Percentiles rank a stretch among this genome's conserved stretches.
These are phyloP conservation scores for Siniperca scherzeri DNA, from an alignment of 2,797 vertebrate species.

Conservation along the genomic window DNA sequence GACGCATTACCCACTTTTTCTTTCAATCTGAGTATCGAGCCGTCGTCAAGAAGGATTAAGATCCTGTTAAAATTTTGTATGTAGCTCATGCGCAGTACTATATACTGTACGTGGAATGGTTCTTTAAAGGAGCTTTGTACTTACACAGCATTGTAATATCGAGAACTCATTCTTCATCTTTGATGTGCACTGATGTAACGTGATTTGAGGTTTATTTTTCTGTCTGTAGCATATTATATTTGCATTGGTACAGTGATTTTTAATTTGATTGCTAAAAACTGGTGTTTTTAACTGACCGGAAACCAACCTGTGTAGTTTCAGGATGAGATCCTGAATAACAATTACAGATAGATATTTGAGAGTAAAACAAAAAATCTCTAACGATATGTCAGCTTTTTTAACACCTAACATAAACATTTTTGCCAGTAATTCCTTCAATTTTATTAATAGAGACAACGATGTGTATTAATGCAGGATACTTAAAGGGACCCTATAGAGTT, in stretches of 20 bases:
- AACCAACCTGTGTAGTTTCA: not conserved
- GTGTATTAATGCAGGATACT: not conserved
- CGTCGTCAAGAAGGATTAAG: slow-evolving; percentile 39
- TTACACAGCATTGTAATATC: not conserved
- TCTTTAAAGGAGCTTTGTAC: slow-evolving; percentile 10
- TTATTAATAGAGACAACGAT: not conserved
- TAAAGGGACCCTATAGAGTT: too few species aligned
- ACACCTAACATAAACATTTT: not conserved
- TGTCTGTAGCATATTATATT: not conserved
- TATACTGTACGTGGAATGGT: not conserved
- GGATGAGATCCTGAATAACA: not conserved
- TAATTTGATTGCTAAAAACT: not conserved
- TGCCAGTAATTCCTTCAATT: not conserved
- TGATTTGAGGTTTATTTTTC: not conserved
- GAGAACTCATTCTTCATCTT: not conserved
- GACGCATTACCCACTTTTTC: slow-evolving; percentile 42
- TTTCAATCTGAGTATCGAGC: slow-evolving; percentile 44
- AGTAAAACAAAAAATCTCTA: not conserved
- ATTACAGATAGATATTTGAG: not conserved
- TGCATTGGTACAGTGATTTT: not conserved
- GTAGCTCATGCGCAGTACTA: slow-evolving; percentile 2
- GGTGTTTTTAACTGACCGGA: not conserved
- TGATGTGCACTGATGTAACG: not conserved
- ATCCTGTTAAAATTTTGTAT: slow-evolving; percentile 20
- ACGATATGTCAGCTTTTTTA: not conserved